phyloP scores from a whole-genome alignment of 2,113 vertebrate genomes.

The Misgurnus mizolepis region DNA sequence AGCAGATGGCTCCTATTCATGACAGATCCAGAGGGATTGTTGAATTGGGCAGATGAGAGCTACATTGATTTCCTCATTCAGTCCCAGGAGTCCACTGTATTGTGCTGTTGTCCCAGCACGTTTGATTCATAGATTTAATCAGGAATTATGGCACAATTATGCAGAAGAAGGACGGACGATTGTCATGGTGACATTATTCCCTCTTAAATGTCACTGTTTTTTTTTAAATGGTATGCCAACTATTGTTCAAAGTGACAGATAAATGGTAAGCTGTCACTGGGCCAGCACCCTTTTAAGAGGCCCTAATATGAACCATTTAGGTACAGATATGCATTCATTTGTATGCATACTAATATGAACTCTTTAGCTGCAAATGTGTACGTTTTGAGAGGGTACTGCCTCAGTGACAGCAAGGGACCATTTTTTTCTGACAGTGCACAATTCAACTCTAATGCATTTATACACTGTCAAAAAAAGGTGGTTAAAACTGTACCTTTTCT shows the following conservation, averaged over 20 bases:
- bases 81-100: constrained; percentile 40
- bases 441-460: too few species aligned
- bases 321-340: too few species aligned
- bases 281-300: too few species aligned
- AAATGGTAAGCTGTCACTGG: too few species aligned
- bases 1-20: constrained; percentile 57
- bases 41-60: constrained; percentile 49
- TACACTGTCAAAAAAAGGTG: too few species aligned
- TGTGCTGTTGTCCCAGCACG: constrained; percentile 50
- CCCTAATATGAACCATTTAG: too few species aligned
- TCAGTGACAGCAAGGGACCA: too few species aligned
- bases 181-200: constrained; percentile 21
- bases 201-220: constrained; percentile 30
- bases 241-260: constrained; percentile 32
- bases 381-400: too few species aligned
- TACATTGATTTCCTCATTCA: constrained; percentile 49
- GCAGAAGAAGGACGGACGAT: constrained; percentile 42
- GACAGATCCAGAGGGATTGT: constrained; percentile 35
- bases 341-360: too few species aligned
- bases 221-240: constrained; percentile 13
- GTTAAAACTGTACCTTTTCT: too few species aligned
- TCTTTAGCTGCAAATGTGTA: too few species aligned
- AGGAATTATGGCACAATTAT: constrained; percentile 55
- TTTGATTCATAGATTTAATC: constrained; percentile 47
- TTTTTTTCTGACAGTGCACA: too few species aligned